phyloP scores from a whole-genome alignment of 2,797 vertebrate genomes.

The Oreortyx pictus region DNA sequence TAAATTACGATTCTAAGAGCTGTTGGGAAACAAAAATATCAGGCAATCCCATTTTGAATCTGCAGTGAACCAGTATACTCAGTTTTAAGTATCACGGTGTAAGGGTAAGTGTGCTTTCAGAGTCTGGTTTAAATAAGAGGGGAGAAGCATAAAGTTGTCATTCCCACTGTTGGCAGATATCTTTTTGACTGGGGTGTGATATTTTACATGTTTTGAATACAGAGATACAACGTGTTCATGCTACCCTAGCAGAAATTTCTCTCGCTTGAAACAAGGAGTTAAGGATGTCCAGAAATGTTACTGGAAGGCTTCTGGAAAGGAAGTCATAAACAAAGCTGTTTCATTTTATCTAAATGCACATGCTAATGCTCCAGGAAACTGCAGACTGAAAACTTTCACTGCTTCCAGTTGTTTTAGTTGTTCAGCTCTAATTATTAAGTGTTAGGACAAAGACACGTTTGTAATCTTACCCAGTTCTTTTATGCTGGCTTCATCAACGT shows the following conservation, averaged over 20 bases:
- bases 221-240: not conserved
- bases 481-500: not conserved
- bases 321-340: not conserved
- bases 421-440: not conserved
- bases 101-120: not conserved
- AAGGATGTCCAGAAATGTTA: conserved; percentile 11
- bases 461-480: not conserved
- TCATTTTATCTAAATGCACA: not conserved
- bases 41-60: not conserved
- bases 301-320: not conserved
- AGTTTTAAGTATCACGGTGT: not conserved
- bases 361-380: not conserved
- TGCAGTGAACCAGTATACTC: not conserved
- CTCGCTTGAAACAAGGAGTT: not conserved
- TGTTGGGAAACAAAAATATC: not conserved
- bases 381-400: not conserved
- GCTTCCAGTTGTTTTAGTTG: not conserved
- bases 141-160: not conserved
- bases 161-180: not conserved
- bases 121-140: not conserved
- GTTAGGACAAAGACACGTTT: not conserved
- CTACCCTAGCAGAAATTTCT: not conserved
- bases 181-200: not conserved
- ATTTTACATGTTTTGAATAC: not conserved
- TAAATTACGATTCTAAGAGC: not conserved